phyloP scores from a whole-genome alignment of 2,797 vertebrate genomes.

The Eulemur albifrons region DNA sequence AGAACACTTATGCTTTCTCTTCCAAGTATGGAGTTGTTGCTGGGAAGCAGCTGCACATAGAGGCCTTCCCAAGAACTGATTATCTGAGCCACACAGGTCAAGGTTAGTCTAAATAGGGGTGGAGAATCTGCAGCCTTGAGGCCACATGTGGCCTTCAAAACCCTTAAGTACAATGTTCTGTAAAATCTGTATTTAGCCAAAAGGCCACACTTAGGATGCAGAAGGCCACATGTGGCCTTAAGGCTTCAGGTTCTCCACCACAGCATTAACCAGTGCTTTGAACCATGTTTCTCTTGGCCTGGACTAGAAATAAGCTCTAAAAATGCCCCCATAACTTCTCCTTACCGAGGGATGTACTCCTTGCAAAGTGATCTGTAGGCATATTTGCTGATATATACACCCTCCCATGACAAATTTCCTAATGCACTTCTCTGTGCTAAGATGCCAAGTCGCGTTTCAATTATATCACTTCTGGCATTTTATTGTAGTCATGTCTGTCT shows the following conservation, averaged over 20 bases:
- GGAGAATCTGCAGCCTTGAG: neutral
- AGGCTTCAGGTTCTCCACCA: neutral
- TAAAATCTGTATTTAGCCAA: neutral
- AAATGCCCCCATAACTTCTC: neutral
- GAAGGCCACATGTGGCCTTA: neutral
- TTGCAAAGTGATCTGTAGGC: neutral
- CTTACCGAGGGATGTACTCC: neutral
- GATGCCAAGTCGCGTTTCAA: neutral
- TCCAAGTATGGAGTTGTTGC: neutral
- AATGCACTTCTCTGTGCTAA: neutral
- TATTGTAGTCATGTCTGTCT: neutral
- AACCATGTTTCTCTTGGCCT: neutral
- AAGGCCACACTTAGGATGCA: neutral
- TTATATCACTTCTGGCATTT: neutral
- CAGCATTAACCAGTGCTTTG: neutral
- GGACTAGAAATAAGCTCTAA: neutral
- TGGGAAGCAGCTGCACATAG: neutral
- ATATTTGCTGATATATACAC: neutral
- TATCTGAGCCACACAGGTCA: neutral
- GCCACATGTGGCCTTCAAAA: neutral
- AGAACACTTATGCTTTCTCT: neutral
- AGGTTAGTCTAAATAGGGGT: neutral
- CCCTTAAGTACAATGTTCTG: neutral
- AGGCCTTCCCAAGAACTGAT: neutral
- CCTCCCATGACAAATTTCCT: neutral